These are phyloP conservation scores for Brachirus orientalis DNA, from an alignment of 2,113 vertebrate species.

Conservation along the genomic window DNA sequence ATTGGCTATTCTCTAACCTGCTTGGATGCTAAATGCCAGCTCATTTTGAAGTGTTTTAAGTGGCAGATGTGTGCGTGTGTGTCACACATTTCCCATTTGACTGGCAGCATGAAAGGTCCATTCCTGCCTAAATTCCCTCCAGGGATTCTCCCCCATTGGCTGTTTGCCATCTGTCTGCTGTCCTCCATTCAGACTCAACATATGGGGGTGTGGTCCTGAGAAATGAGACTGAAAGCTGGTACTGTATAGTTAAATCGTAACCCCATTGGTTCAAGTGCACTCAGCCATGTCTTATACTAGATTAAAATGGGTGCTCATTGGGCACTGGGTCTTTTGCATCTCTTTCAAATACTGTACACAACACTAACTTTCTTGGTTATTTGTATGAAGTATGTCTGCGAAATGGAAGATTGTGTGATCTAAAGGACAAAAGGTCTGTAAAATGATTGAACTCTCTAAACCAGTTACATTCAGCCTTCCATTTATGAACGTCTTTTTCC, in stretches of 20 bases:
- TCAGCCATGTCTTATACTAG: constrained; percentile 34
- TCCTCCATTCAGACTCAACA: constrained; percentile 51
- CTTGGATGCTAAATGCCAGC: constrained; percentile 57
- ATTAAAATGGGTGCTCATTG: constrained; percentile 44
- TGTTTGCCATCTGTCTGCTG: constrained; percentile 69
- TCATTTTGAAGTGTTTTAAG: constrained; percentile 52
- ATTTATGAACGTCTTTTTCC: constrained; percentile 54
- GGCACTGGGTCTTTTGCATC: constrained; percentile 9
- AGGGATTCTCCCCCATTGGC: constrained; percentile 68
- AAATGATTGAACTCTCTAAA: constrained; percentile 62
- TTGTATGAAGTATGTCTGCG: neutral
- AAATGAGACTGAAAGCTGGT: constrained; percentile 39
- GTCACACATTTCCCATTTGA: constrained; percentile 75
- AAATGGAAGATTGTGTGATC: constrained; percentile 23
- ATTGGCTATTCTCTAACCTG: constrained; percentile 61
- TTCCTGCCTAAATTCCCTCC: constrained; percentile 56
- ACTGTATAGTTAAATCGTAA: constrained; percentile 32
- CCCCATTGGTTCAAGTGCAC: constrained; percentile 29
- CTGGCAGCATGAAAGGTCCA: constrained; percentile 74
- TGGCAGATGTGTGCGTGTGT: constrained; percentile 63
- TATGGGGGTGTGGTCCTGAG: constrained; percentile 57
- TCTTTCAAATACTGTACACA: constrained; percentile 22
- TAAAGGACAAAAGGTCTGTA: constrained; percentile 30
- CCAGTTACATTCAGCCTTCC: constrained; percentile 41
- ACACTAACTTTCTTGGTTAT: constrained; percentile 15